Base-by-base conservation (phyloP, 2,797 vertebrate species). In the Hoplostethus atlanticus region DNA sequence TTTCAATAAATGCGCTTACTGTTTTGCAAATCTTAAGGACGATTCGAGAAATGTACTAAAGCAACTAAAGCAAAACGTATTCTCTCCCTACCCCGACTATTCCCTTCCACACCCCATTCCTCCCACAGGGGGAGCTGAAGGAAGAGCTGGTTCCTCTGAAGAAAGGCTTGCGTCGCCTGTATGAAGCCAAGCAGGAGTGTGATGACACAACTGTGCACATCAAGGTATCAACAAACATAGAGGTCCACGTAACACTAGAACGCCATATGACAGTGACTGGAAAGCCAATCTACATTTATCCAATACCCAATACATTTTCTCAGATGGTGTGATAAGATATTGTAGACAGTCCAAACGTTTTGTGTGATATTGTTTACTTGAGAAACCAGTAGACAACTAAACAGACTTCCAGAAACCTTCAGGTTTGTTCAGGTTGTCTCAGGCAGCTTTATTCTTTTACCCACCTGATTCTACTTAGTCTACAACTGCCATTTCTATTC, bases 171-270 rank as follows among this genome's bases (percentile, higher is more conserved):
- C 87, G 91, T 3, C 59, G 77, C 68, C 91, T 96, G 63, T 96
- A 96, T 78, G 94, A 95, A 85, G 91, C 91, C 86, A 96, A 96
- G 67, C 94, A 96, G 84, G 92, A 94, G 84, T 93, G 85, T 84
- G 95, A 96, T 86, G 94, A 95, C 92, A 90, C 91, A 85, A 93
- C 92, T 11, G 92, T 94, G 64, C 90, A 95, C 88, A 94, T 95
- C 67, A 94, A 96, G 95, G 95, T 96, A 95, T 92, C 88, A 91
- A 92, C 57, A 94, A 88, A 89, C 81, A 80, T 60, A 38, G 3
- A 40, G 21, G 50, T 56, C 64, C 44, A 60, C 2, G 8, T 79
- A 76, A 80, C 55, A 44, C 8, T 15, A 30, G 59, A 38, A 44
- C 15, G 69, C 80, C 74, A 30, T 2, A 3, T 56, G 25, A 48